Percentiles rank a stretch among this genome's conserved stretches.
Conservation (phyloP, 2,888 invertebrate genomes). For the Habroteleia sp. region DNA sequence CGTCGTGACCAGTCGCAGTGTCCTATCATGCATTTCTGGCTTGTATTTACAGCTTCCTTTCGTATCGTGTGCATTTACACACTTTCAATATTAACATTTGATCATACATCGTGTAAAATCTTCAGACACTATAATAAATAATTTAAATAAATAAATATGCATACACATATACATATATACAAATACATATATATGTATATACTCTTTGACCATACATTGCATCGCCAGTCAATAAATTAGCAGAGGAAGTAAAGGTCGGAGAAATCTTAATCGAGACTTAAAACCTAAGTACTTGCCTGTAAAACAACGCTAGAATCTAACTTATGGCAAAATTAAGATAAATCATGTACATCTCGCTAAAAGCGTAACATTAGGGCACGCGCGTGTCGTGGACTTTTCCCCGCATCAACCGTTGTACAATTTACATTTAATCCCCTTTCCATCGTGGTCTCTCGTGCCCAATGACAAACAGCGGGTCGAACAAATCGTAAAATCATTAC, state of each 20-base stretch:
- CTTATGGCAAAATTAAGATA: slow-evolving; percentile 54
- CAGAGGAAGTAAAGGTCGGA: slow-evolving; percentile 18
- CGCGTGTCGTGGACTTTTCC: slow-evolving; percentile 10
- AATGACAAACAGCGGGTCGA: slow-evolving; percentile 1
- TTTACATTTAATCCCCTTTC: slow-evolving; percentile 24
- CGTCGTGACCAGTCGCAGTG: slow-evolving; percentile 66
- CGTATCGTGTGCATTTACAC: slow-evolving; percentile 65
- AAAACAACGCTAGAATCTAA: slow-evolving; percentile 23
- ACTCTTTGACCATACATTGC: slow-evolving; percentile 65
- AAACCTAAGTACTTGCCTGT: slow-evolving; percentile 7
- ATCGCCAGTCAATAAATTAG: slow-evolving; percentile 78
- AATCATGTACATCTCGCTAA: slow-evolving; percentile 31
- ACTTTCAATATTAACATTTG: slow-evolving; percentile 63
- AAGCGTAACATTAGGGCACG: slow-evolving; percentile 50
- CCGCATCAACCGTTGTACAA: slow-evolving; percentile 32
- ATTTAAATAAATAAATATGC: slow-evolving; percentile 69
- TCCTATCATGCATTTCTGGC: slow-evolving; percentile 66
- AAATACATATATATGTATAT: slow-evolving; percentile 61
- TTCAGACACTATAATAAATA: slow-evolving; percentile 81
- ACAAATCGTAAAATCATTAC: no score
- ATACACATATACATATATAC: slow-evolving; percentile 70
- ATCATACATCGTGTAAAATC: slow-evolving; percentile 72
- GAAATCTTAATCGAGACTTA: slow-evolving; percentile 7
- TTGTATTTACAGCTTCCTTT: slow-evolving; percentile 67
- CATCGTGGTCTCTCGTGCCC: slow-evolving; percentile 1